Percentiles rank a stretch among this genome's conserved stretches.
These are phyloP conservation scores for Monopterus albus DNA, from an alignment of 2,113 vertebrate species.

Conservation along the genomic window DNA sequence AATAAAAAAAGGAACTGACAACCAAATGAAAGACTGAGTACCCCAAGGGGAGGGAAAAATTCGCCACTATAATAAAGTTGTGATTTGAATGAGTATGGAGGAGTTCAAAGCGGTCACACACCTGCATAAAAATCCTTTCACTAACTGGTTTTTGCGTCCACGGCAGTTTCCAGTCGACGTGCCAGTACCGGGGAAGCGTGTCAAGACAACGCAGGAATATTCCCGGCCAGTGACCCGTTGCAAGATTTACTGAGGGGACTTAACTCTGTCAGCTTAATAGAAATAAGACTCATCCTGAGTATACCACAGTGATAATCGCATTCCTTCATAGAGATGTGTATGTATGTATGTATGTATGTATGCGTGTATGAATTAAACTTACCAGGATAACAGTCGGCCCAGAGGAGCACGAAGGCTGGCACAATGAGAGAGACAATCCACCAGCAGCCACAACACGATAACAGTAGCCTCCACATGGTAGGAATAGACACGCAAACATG, in stretches of 20 bases:
- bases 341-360: too few relatives aligned
- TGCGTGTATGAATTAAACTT: conserved; percentile 85
- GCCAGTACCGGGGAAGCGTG: conserved; percentile 13
- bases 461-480: conserved; percentile 94
- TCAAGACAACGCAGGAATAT: neutral
- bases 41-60: neutral
- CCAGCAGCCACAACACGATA: conserved; percentile 87
- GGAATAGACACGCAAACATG: conserved; percentile 88
- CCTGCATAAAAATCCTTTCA: neutral
- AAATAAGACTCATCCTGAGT: neutral
- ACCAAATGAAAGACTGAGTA: neutral
- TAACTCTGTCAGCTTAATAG: conserved; percentile 1
- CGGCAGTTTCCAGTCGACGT: neutral
- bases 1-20: neutral
- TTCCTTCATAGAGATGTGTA: neutral
- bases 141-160: neutral
- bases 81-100: neutral
- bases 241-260: neutral
- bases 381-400: conserved; percentile 93
- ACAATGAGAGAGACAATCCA: conserved; percentile 92
- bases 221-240: conserved; percentile 10
- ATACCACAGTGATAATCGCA: neutral
- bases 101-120: conserved; percentile 19
- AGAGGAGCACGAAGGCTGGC: conserved; percentile 86
- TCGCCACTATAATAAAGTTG: too few relatives aligned